These are phyloP conservation scores for Leptinotarsa texana DNA, from an alignment of 1,140 invertebrate species.

Conservation along the genomic window DNA sequence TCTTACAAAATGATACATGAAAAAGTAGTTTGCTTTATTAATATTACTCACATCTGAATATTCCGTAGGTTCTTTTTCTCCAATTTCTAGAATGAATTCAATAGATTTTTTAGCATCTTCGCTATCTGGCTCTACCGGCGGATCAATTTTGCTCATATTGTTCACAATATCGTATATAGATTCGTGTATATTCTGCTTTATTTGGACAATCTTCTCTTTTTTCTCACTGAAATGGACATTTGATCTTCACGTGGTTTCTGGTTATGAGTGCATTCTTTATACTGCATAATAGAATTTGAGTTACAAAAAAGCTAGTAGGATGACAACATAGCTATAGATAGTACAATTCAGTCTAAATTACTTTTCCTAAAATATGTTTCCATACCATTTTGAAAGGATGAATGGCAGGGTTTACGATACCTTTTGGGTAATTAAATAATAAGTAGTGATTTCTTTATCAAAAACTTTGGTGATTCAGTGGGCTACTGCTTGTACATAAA, in stretches of 20 bases:
- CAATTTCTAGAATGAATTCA: slow-evolving; percentile 62
- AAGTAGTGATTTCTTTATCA: no score
- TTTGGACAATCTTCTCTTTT: slow-evolving; percentile 64
- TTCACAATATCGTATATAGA: slow-evolving; percentile 66
- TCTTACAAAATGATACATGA: no score
- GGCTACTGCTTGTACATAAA: no score
- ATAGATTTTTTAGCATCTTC: slow-evolving; percentile 58
- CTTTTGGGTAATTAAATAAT: no score
- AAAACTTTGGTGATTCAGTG: no score
- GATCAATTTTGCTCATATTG: slow-evolving; percentile 60
- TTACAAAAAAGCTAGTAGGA: background rate
- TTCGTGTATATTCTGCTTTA: slow-evolving; percentile 70
- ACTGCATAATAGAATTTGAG: background rate
- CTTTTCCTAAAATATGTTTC: no score
- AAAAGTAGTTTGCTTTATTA: no score
- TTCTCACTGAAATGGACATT: slow-evolving; percentile 61
- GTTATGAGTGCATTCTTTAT: background rate
- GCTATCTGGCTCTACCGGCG: slow-evolving; percentile 58
- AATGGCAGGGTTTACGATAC: no score
- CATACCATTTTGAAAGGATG: no score
- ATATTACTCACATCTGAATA: slow-evolving; percentile 59
- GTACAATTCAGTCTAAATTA: no score
- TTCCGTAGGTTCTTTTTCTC: slow-evolving; percentile 57
- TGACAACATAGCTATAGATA: no score
- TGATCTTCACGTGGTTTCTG: no score